Percentiles rank a stretch among this genome's conserved stretches.
Conservation (phyloP, 2,113 vertebrate genomes). For the Sterna hirundo region DNA sequence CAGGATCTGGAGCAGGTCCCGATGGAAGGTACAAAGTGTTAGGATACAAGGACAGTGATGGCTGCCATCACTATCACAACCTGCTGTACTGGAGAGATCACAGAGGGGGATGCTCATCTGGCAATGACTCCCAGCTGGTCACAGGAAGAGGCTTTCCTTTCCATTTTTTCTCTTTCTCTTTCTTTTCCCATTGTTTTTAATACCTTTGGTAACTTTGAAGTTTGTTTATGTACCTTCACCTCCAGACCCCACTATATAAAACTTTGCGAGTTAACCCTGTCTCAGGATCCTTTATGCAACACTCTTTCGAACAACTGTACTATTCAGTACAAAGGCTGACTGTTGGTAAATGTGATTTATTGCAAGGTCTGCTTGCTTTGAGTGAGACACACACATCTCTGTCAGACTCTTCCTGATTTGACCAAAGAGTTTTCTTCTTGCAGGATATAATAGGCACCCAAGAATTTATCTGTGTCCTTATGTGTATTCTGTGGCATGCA, state of each 20-base stretch:
- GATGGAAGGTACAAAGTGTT: background rate
- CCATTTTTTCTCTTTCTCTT: no score
- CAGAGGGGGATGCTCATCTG: background rate
- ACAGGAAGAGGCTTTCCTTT: background rate
- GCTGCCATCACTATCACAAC: background rate
- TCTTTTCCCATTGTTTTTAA: background rate
- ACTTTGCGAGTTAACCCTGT: background rate
- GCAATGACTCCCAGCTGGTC: background rate
- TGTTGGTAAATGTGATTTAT: background rate
- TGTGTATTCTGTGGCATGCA: background rate
- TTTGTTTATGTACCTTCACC: background rate
- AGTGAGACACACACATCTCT: background rate
- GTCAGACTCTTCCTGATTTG: background rate
- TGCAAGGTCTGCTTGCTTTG: background rate
- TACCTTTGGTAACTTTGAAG: background rate
- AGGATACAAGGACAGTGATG: no score
- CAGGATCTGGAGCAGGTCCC: background rate
- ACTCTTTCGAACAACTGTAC: background rate
- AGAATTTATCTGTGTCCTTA: background rate
- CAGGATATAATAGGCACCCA: background rate
- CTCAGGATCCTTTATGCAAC: background rate
- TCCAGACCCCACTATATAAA: background rate
- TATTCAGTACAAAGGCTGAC: background rate
- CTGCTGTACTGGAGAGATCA: background rate
- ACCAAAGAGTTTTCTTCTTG: background rate